Percentiles rank a stretch among this genome's conserved stretches.
Conservation (phyloP, 2,113 vertebrate genomes). For the Tenebrosternarchus preto region DNA sequence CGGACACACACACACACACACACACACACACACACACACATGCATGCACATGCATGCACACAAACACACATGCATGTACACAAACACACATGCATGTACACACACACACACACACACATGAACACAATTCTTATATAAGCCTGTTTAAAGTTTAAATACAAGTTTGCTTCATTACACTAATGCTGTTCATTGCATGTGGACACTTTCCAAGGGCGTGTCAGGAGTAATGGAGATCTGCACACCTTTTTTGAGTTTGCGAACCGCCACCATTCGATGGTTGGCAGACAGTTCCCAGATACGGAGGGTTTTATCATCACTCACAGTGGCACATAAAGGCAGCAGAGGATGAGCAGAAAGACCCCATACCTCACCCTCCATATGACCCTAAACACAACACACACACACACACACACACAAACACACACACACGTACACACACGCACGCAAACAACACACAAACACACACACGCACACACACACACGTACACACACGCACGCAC, state of each 20-base stretch:
- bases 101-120: too few species aligned
- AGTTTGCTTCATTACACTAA: too few species aligned
- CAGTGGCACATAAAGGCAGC: slow-evolving; percentile 92
- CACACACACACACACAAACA: slow-evolving; percentile 34
- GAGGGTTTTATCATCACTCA: slow-evolving; percentile 94
- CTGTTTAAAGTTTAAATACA: too few species aligned
- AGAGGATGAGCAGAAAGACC: slow-evolving; percentile 91
- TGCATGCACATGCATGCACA: too few species aligned
- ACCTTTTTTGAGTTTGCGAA: slow-evolving; percentile 99
- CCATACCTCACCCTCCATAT: slow-evolving; percentile 98
- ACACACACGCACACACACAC: slow-evolving; percentile 24
- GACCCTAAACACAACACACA: slow-evolving; percentile 76
- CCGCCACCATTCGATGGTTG: slow-evolving; percentile 96
- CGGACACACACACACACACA: too few species aligned
- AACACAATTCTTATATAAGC: too few species aligned
- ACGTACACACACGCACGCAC: slow-evolving; percentile 36
- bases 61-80: too few species aligned
- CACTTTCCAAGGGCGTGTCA: not conserved
- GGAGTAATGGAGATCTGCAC: not conserved
- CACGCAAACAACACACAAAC: slow-evolving; percentile 22
- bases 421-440: slow-evolving; percentile 27
- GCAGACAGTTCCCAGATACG: slow-evolving; percentile 95
- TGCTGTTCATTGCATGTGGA: too few species aligned
- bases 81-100: too few species aligned
- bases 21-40: too few species aligned